phyloP scores from a whole-genome alignment of 1,140 invertebrate species.

The Brachionus rotundiformis region DNA sequence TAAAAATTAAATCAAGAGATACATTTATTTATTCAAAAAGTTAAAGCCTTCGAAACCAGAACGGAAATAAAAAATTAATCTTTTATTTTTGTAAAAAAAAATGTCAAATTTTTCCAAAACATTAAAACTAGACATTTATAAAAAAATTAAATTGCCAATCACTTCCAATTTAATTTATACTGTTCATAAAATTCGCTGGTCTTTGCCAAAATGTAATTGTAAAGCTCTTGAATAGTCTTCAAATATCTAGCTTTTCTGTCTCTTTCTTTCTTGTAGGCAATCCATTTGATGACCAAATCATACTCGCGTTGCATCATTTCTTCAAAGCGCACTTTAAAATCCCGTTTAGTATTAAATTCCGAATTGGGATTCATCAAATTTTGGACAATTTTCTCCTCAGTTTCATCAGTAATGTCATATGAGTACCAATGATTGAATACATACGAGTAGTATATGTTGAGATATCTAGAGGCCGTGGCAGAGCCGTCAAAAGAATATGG shows the following conservation, averaged over 20 bases:
- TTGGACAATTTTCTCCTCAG: slow-evolving; percentile 37
- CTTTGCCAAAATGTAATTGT: slow-evolving; percentile 39
- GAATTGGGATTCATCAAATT: slow-evolving; percentile 39
- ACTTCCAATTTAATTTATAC: slow-evolving; percentile 37
- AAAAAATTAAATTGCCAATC: background rate
- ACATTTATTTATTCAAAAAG: too few relatives aligned
- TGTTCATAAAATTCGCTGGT: slow-evolving; percentile 39
- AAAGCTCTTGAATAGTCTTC: slow-evolving; percentile 48
- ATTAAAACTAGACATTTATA: background rate
- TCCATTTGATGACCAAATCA: slow-evolving; percentile 42
- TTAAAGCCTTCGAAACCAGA: too few relatives aligned
- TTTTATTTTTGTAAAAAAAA: too few relatives aligned
- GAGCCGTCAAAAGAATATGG: slow-evolving; percentile 51
- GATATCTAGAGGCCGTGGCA: slow-evolving; percentile 3
- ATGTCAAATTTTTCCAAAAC: background rate
- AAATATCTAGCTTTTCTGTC: slow-evolving; percentile 45
- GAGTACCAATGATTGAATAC: slow-evolving; percentile 50
- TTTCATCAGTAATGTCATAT: slow-evolving; percentile 41
- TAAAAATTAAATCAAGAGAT: too few relatives aligned
- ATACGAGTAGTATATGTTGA: slow-evolving; percentile 47
- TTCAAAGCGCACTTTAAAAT: slow-evolving; percentile 39
- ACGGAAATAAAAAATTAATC: too few relatives aligned
- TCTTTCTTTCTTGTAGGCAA: slow-evolving; percentile 45
- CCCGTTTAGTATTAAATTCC: background rate
- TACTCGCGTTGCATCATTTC: slow-evolving; percentile 51